Percentiles rank a stretch among this genome's conserved stretches.
These are phyloP conservation scores for Turritopsis rubra DNA, from an alignment of 30 jellyfish, hydroid and myxozoan species.

Conservation along the genomic window DNA sequence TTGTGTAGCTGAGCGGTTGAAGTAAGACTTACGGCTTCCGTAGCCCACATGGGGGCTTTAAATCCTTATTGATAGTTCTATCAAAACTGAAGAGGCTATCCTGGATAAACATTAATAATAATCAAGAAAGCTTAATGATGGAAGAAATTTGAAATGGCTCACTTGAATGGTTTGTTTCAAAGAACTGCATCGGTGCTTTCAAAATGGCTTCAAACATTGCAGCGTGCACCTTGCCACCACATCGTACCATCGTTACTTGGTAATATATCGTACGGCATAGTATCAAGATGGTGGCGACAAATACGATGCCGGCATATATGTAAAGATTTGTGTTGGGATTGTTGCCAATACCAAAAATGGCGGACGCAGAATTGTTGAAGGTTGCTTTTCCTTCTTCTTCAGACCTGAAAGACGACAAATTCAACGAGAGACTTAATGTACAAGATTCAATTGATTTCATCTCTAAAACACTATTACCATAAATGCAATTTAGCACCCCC, in stretches of 20 bases:
- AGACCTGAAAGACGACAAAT: background rate
- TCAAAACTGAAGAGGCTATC: too few species aligned
- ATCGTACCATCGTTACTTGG: constrained; percentile 1
- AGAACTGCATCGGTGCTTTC: constrained; percentile 71
- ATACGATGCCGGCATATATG: background rate
- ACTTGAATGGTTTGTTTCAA: constrained; percentile 69
- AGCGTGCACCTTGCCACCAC: constrained; percentile 51
- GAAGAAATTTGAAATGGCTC: constrained; percentile 7
- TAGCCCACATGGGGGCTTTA: too few species aligned
- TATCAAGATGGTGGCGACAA: background rate
- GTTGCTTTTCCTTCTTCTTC: background rate
- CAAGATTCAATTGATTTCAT: too few species aligned
- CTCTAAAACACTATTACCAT: too few species aligned
- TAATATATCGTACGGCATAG: background rate
- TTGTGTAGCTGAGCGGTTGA: too few species aligned
- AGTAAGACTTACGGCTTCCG: too few species aligned
- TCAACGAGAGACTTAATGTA: too few species aligned
- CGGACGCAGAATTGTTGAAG: background rate
- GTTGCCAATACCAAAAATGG: background rate
- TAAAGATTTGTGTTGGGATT: constrained; percentile 5
- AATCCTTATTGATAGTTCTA: too few species aligned
- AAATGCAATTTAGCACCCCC: too few species aligned
- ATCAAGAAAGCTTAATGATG: too few species aligned
- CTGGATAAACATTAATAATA: too few species aligned
- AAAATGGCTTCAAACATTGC: constrained; percentile 55